Evolutionary conservation across 2,797 vertebrate genomes (phyloP).

Genomic region (Gymnodraco acuticeps): DNA sequence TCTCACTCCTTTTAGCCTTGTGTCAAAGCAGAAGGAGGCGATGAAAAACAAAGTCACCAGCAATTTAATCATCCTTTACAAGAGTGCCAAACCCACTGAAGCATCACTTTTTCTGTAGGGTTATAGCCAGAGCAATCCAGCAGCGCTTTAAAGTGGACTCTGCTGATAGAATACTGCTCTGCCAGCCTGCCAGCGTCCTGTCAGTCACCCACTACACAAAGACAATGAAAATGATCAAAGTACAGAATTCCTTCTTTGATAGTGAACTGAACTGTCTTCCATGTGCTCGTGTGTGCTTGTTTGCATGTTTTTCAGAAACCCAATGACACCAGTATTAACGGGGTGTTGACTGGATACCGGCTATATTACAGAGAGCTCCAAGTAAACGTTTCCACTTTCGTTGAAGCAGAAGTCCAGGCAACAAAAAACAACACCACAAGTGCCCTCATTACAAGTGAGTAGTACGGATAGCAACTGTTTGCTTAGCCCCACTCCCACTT

Average conservation of each 20-base stretch:
- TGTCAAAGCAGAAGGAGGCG: conserved; percentile 65
- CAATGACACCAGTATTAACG: conserved; percentile 88
- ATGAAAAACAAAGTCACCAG: conserved; percentile 74
- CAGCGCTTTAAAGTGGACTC: conserved; percentile 58
- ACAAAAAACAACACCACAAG: conserved; percentile 82
- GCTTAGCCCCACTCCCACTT: background rate
- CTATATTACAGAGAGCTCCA: conserved; percentile 94
- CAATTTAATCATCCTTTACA: conserved; percentile 71
- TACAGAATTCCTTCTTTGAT: conserved; percentile 13
- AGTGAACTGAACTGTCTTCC: background rate
- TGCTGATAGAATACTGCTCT: conserved; percentile 59
- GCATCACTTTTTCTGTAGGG: conserved; percentile 60
- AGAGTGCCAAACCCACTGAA: conserved; percentile 65
- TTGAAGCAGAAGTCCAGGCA: conserved; percentile 72
- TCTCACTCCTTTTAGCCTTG: conserved; percentile 53
- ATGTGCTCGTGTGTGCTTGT: conserved; percentile 13
- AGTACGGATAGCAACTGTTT: background rate
- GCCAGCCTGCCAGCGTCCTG: conserved; percentile 44
- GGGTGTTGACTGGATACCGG: conserved; percentile 91
- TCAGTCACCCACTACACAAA: conserved; percentile 42
- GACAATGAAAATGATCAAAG: conserved; percentile 33
- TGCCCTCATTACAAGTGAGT: conserved; percentile 87
- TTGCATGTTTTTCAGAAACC: conserved; percentile 86
- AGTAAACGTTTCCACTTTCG: conserved; percentile 49
- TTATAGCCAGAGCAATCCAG: conserved; percentile 55